phyloP scores from a whole-genome alignment of 2,888 invertebrate genomes.

The Sphecodes monilicornis region DNA sequence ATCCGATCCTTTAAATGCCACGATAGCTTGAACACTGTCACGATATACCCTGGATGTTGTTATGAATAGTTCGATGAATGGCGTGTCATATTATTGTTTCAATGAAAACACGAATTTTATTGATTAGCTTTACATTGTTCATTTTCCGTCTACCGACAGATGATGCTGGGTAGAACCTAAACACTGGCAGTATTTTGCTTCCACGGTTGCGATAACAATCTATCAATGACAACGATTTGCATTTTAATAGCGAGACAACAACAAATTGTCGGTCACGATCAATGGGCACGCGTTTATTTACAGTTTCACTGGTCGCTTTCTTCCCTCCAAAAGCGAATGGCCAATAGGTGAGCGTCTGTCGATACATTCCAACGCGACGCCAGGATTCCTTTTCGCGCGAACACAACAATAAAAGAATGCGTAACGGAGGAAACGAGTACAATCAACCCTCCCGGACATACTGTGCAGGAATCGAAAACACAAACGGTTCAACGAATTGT shows the following conservation, averaged over 20 bases:
- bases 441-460: slow-evolving; percentile 13
- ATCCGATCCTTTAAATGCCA: not conserved
- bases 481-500: slow-evolving; percentile 40
- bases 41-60: not conserved
- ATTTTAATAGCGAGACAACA: not conserved
- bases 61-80: not conserved
- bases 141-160: slow-evolving; percentile 5
- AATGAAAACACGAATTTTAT: slow-evolving; percentile 64
- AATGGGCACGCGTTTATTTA: slow-evolving; percentile 49
- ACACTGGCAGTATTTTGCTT: not conserved
- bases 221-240: not conserved
- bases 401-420: not conserved
- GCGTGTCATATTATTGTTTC: slow-evolving; percentile 33
- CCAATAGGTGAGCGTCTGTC: slow-evolving; percentile 22
- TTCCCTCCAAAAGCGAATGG: slow-evolving; percentile 53
- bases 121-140: slow-evolving; percentile 52
- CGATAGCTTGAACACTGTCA: not conserved
- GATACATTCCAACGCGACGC: slow-evolving; percentile 11
- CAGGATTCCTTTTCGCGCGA: not conserved
- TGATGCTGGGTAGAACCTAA: not conserved
- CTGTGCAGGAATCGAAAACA: slow-evolving; percentile 20
- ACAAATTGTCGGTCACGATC: slow-evolving; percentile 16
- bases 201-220: not conserved
- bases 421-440: not conserved
- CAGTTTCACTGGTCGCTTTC: slow-evolving; percentile 19